Evolutionary conservation across 1,140 invertebrate genomes (phyloP).

Genomic region (Caenorhabditis inopinata): DNA sequence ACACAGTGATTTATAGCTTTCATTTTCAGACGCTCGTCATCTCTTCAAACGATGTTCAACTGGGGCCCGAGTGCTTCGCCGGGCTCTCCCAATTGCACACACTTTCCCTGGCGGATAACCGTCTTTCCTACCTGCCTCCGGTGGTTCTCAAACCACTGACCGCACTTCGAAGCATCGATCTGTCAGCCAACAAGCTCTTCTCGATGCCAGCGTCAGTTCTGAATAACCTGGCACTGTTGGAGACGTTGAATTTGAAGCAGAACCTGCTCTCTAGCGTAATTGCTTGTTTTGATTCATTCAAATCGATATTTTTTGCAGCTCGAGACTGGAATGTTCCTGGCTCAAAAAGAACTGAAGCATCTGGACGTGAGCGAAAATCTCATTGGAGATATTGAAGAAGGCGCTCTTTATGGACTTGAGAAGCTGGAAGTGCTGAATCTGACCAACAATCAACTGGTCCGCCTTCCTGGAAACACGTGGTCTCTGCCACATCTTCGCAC

Average conservation of each 20-base stretch:
- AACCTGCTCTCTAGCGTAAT: constrained; percentile 30
- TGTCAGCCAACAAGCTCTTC: constrained; percentile 37
- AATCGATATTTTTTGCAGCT: constrained; percentile 22
- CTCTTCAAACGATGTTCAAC: constrained; percentile 19
- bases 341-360: constrained; percentile 34
- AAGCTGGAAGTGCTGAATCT: constrained; percentile 23
- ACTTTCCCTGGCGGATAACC: constrained; percentile 14
- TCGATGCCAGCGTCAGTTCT: constrained; percentile 31
- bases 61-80: constrained; percentile 16
- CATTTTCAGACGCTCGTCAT: constrained; percentile 32
- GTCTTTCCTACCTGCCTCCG: constrained; percentile 27
- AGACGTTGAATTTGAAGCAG: constrained; percentile 4
- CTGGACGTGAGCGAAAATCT: constrained; percentile 31
- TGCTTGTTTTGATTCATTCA: background rate
- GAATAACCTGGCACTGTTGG: background rate
- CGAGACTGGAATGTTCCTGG: constrained; percentile 39
- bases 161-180: background rate
- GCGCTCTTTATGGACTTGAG: constrained; percentile 33
- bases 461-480: constrained; percentile 40
- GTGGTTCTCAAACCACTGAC: constrained; percentile 20
- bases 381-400: constrained; percentile 39
- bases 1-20: too few relatives aligned
- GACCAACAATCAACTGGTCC: constrained; percentile 39
- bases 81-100: constrained; percentile 27
- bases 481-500: background rate